Evolutionary conservation across 2,888 invertebrate genomes (phyloP).

Genomic region (Ecdyonurus torrentis): DNA sequence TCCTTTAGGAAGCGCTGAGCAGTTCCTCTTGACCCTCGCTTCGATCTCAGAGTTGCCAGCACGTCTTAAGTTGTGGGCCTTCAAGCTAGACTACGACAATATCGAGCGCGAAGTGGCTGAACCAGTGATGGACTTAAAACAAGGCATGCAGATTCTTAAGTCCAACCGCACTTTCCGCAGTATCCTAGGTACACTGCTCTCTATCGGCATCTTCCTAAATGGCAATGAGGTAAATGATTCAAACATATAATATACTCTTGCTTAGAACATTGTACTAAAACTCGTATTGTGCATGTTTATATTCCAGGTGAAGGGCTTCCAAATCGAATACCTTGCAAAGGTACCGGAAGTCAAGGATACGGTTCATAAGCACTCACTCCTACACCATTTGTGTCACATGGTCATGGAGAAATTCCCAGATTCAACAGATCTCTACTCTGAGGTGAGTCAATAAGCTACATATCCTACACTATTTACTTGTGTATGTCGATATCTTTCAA

Average conservation of each 20-base stretch:
- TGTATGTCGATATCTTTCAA: conserved; percentile 5
- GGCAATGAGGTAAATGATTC: conserved; percentile 41
- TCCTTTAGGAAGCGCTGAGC: conserved; percentile 90
- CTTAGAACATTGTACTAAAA: not conserved
- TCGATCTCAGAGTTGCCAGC: conserved; percentile 91
- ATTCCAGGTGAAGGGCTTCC: conserved; percentile 76
- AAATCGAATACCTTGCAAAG: conserved; percentile 92
- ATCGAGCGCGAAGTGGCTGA: conserved; percentile 96
- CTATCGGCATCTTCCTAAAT: conserved; percentile 93
- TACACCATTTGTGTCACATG: conserved; percentile 95
- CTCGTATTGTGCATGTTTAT: conserved; percentile 1
- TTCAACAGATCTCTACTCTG: conserved; percentile 92
- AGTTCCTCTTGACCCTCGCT: conserved; percentile 90
- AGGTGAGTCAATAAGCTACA: conserved; percentile 37
- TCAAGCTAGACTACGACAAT: conserved; percentile 95
- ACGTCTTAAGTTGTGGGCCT: conserved; percentile 90
- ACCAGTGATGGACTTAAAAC: conserved; percentile 95
- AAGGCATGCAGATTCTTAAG: conserved; percentile 82
- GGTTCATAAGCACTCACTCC: conserved; percentile 93
- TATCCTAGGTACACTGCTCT: conserved; percentile 81
- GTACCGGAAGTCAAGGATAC: conserved; percentile 98
- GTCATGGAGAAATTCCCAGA: conserved; percentile 94
- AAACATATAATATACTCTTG: not conserved
- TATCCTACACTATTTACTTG: not conserved
- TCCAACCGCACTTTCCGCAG: conserved; percentile 87